phyloP scores from a whole-genome alignment of 1,140 invertebrate genomes.

The Heliconius hermathena region DNA sequence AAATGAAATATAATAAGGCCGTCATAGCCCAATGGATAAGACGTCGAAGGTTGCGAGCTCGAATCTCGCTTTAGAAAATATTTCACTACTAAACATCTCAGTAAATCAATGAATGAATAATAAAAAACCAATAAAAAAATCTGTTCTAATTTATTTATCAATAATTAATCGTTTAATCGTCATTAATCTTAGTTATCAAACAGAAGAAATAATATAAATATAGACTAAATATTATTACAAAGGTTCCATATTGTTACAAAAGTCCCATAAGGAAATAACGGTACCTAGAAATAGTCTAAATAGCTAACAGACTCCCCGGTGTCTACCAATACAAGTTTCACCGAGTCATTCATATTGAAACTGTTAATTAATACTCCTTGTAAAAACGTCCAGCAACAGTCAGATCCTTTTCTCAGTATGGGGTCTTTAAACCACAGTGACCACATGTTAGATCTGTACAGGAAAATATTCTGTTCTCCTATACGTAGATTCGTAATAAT shows the following conservation, averaged over 20 bases:
- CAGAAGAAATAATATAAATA: neutral
- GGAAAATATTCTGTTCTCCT: neutral
- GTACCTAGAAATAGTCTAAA: neutral
- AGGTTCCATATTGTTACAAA: too few species aligned
- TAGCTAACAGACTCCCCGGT: constrained; percentile 15
- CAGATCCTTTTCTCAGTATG: constrained; percentile 51
- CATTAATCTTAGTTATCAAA: too few species aligned
- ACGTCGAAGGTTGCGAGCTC: neutral
- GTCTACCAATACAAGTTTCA: constrained; percentile 36
- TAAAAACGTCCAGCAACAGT: constrained; percentile 43
- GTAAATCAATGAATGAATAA: too few species aligned
- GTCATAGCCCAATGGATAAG: neutral
- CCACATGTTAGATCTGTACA: neutral
- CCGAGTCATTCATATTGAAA: constrained; percentile 48
- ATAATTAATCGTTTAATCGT: too few species aligned
- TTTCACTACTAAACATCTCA: neutral
- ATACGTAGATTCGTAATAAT: too few species aligned
- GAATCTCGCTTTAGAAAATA: neutral
- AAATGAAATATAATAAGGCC: neutral
- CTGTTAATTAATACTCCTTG: constrained; percentile 53
- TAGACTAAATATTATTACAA: neutral
- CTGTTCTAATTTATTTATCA: too few species aligned
- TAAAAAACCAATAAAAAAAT: too few species aligned
- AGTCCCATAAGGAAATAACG: neutral
- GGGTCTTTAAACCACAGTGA: constrained; percentile 32